Evolutionary conservation across 2,888 invertebrate genomes (phyloP).

Genomic region (Xylophagus ater): DNA sequence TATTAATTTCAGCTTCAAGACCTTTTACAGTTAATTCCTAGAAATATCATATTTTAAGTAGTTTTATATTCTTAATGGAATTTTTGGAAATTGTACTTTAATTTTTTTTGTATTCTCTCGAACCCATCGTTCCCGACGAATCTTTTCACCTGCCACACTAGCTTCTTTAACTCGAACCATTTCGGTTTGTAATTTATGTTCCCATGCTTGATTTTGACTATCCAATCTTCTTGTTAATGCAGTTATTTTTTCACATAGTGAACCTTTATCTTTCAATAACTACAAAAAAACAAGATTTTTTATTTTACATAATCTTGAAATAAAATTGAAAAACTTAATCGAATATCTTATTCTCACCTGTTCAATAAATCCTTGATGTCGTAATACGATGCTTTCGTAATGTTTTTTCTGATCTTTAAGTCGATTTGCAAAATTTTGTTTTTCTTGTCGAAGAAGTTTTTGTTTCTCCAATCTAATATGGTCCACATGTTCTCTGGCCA

Average conservation of each 20-base stretch:
- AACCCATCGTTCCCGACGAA: slow-evolving; percentile 66
- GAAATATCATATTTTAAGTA: neutral
- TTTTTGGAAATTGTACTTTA: slow-evolving; percentile 46
- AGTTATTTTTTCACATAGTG: slow-evolving; percentile 50
- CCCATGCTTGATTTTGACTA: slow-evolving; percentile 50
- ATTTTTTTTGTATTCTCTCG: slow-evolving; percentile 76
- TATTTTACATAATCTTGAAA: neutral
- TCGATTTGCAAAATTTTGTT: slow-evolving; percentile 38
- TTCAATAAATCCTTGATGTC: slow-evolving; percentile 76
- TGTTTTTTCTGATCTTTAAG: slow-evolving; percentile 54
- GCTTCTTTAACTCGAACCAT: slow-evolving; percentile 63
- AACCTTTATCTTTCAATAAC: slow-evolving; percentile 67
- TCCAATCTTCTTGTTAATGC: slow-evolving; percentile 36
- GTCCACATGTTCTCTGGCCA: slow-evolving; percentile 36
- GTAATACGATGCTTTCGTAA: slow-evolving; percentile 58
- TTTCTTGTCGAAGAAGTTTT: slow-evolving; percentile 35
- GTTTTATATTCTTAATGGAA: neutral
- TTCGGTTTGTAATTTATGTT: slow-evolving; percentile 66
- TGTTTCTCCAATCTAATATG: slow-evolving; percentile 36
- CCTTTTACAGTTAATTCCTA: slow-evolving; percentile 78
- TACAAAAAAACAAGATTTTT: slow-evolving; percentile 27
- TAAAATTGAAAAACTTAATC: too few relatives aligned
- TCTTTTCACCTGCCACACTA: slow-evolving; percentile 65
- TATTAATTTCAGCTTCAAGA: slow-evolving; percentile 70
- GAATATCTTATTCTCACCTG: slow-evolving; percentile 50